Base-by-base conservation (phyloP, 1,140 invertebrate species). In the Drosophila albomicans region DNA sequence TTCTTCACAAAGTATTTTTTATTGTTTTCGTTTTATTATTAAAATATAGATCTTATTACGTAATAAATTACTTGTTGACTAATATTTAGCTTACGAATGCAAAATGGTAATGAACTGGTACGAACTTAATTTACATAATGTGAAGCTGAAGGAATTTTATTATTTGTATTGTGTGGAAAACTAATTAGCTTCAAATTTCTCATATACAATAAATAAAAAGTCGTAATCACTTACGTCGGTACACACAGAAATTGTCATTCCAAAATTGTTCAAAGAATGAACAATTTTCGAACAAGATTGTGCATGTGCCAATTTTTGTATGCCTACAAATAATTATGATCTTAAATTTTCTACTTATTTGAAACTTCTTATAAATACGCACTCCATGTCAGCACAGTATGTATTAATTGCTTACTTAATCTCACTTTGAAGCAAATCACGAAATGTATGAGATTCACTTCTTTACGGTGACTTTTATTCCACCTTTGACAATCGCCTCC, bases 221-320 rank as follows among this genome's bases (percentile, higher is more conserved):
- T n/a, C 4, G 25, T 30, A n/a, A 62, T 62, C 61, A 10, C 73
- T 81, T 75, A 85, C 61, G 74, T 73, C 45, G 45, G 43, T 16
- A 41, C 49, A 65, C 77, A 84, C 58, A 66, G 28, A 68, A 74
- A 75, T 72, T 79, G 67, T 88, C 84, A 88, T 88, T 88, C 84
- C 78, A 89, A 88, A 89, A 88, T 88, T 88, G 84, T 88, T 88
- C 67, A 41, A 32, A 32, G 6, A 8, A 1, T 15, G 57, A 81
- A 88, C 84, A 88, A 88, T 81, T 89, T 85, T 85, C 59, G 85
- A 88, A 88, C 85, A 89, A 88, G 84, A 78, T 75, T 89, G 61
- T 74, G 46, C 28, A 45, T 41, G 41, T 25, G 64, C 38, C 38
- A 38, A 58, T 62, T 73, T 43, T 6, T 25, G 0, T 38, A 52